A percentile compares a stretch with the other conserved stretches of the same genome.
Evolutionary conservation across 2,113 vertebrate species (phyloP).

Genomic region (Neomonachus schauinslandi): DNA sequence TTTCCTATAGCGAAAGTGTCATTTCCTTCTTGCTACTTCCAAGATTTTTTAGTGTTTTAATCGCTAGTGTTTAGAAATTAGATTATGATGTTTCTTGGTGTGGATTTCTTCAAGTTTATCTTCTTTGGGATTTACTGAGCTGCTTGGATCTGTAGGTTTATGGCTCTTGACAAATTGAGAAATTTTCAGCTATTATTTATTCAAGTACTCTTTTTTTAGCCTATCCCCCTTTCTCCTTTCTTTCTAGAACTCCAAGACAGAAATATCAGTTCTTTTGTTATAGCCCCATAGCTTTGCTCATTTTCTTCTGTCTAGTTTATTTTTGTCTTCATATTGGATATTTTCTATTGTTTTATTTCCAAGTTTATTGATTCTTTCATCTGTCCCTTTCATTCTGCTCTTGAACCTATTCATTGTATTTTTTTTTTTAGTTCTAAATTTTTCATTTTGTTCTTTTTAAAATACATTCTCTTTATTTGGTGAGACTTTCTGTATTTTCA

Average conservation of each 20-base stretch:
- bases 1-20: not conserved
- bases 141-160: not conserved
- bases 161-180: not conserved
- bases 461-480: not conserved
- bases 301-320: not conserved
- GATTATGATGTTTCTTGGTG: not conserved
- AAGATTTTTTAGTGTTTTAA: not conserved
- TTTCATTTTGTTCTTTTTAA: not conserved
- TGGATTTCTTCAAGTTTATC: not conserved
- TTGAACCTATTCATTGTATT: too few relatives aligned
- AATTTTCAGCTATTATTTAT: not conserved
- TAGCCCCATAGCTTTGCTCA: not conserved
- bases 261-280: not conserved
- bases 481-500: not conserved
- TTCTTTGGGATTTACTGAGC: not conserved
- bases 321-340: not conserved
- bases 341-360: not conserved
- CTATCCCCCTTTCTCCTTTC: not conserved
- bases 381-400: not conserved
- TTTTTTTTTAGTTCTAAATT: not conserved
- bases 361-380: not conserved
- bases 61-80: not conserved
- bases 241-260: not conserved
- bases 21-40: not conserved
- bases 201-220: not conserved